phyloP scores from a whole-genome alignment of 30 jellyfish, hydroid and myxozoan genomes.

The Aurelia sp. region DNA sequence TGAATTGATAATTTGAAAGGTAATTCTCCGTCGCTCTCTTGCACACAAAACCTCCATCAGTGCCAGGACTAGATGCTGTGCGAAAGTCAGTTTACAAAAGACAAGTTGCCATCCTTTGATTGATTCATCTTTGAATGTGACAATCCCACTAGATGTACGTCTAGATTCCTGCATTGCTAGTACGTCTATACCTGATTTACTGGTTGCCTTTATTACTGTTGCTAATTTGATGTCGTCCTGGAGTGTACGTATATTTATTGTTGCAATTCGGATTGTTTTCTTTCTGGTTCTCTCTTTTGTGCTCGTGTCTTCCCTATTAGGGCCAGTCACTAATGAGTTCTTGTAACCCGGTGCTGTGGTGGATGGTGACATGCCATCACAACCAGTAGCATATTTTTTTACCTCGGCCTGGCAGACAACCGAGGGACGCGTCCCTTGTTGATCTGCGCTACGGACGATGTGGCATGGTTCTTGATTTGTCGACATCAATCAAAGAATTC shows the following conservation, averaged over 20 bases:
- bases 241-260: neutral
- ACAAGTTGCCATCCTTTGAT: neutral
- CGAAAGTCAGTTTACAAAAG: too few species aligned
- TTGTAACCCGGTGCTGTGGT: neutral
- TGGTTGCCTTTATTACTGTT: neutral
- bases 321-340: neutral
- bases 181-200: neutral
- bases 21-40: neutral
- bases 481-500: neutral
- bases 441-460: constrained; percentile 14
- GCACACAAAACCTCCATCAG: too few species aligned
- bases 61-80: too few species aligned
- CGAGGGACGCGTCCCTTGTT: constrained; percentile 51
- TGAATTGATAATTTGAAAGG: neutral
- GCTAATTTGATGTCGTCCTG: constrained; percentile 8
- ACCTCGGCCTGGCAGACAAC: constrained; percentile 45
- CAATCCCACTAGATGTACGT: neutral
- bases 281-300: neutral
- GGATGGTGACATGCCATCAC: neutral
- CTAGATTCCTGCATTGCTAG: neutral
- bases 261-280: neutral
- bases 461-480: constrained; percentile 3
- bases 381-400: constrained; percentile 39
- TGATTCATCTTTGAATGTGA: constrained; percentile 4
- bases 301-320: neutral